Base-by-base conservation (phyloP, 1,140 invertebrate genomes). In the Branchinecta lindahli region DNA sequence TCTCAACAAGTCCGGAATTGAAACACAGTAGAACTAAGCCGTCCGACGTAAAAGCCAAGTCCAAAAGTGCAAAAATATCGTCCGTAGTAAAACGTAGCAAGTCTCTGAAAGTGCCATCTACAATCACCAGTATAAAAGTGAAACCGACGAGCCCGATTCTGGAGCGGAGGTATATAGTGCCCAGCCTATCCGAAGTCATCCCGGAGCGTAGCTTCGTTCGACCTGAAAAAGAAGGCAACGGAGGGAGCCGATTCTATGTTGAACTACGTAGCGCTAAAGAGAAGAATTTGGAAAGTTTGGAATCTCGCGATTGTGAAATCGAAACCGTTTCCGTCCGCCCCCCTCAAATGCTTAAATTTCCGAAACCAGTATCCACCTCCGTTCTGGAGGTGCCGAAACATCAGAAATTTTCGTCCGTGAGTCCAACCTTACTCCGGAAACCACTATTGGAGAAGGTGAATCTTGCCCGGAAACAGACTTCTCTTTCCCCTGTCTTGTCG, bases 11-110 rank as follows among this genome's bases (percentile, higher is more conserved):
- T 61, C 52, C 52, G 18, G 52, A 61, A 20, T 6, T 20, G 18
- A 61, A 61, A 61, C 52, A 61, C 18, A 15, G 12, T 15, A 61
- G 52, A 61, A 61, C 52, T 61, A 61, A 61, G 52, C 52, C 52
- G 18, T 61, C 52, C 12, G 52, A 61, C 6, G 18, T 61, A 6
- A 61, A 61, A 61, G 52, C 52, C 52, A 61, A 61, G 18, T 12
- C 52, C 18, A 61, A 61, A 61, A 20, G 52, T 61, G 52, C 12
- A 12, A 61, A 61, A 61, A 61, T 61, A 12, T 15, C 12, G 12
- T 12, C 52, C 12, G 52, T 20, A 61, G 18, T 61, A 4, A 61
- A 61, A 61, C 52, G 52, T 15, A 61, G 52, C 18, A 61, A 61
- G 18, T 61, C 52, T 1, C 52, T 61, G 2, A 61, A 61, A 61